Percentiles rank a stretch among this genome's conserved stretches.
These are phyloP conservation scores for Cryptocheilus praepositus DNA, from an alignment of 2,888 invertebrate species.

Conservation along the genomic window DNA sequence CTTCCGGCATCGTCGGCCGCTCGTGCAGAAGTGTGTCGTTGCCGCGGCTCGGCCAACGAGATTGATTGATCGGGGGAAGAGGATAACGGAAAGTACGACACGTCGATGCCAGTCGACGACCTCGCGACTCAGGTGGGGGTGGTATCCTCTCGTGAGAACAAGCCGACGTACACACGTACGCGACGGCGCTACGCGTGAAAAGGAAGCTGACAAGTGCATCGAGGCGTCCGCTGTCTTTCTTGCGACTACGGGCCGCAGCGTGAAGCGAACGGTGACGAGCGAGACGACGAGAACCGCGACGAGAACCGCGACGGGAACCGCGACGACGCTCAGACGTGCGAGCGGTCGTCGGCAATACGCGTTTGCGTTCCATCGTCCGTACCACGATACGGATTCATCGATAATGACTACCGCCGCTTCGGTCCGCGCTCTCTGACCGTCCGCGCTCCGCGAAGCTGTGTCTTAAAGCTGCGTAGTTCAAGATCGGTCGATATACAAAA, in stretches of 20 bases:
- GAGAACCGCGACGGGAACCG: no score
- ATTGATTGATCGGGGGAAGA: constrained; percentile 52
- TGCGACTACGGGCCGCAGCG: no score
- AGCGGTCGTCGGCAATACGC: not conserved
- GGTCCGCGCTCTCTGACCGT: no score
- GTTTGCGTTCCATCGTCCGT: not conserved
- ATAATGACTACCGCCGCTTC: no score
- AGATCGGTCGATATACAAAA: no score
- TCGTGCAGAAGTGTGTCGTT: constrained; percentile 21
- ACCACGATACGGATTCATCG: no score
- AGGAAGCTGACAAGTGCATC: constrained; percentile 43
- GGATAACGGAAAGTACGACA: constrained; percentile 36
- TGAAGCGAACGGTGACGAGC: no score
- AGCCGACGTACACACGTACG: constrained; percentile 29
- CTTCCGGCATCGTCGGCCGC: not conserved
- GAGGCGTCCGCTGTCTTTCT: constrained; percentile 13
- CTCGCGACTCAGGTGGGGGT: constrained; percentile 45
- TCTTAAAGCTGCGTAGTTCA: no score
- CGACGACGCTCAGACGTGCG: no score
- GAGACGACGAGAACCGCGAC: no score
- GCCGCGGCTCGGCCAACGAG: constrained; percentile 23
- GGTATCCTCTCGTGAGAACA: constrained; percentile 47
- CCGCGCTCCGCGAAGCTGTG: no score
- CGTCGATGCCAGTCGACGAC: constrained; percentile 54
- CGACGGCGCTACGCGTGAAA: constrained; percentile 24